phyloP scores from a whole-genome alignment of 2,888 invertebrate species.

The Salpingus planirostris region DNA sequence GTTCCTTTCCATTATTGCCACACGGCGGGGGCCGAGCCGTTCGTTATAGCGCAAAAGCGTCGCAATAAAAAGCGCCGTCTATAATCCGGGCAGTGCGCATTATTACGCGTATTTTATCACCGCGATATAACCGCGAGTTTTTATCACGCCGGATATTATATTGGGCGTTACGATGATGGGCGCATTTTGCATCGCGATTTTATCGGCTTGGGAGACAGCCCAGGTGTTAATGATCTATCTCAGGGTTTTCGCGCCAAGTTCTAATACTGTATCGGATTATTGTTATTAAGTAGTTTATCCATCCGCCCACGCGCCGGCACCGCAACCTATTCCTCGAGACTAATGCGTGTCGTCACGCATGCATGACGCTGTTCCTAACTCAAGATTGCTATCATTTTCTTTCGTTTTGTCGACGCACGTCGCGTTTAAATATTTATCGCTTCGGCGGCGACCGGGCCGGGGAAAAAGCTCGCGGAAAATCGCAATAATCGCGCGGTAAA shows the following conservation, averaged over 20 bases:
- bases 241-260: conserved; percentile 2
- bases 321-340: conserved; percentile 11
- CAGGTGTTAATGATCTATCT: conserved; percentile 10
- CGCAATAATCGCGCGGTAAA: too few relatives aligned
- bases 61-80: too few relatives aligned
- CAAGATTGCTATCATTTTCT: conserved; percentile 12
- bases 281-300: conserved; percentile 13
- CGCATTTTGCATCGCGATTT: too few relatives aligned
- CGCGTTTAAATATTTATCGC: too few relatives aligned
- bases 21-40: neutral
- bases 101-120: too few relatives aligned
- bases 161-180: too few relatives aligned
- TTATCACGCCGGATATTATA: too few relatives aligned
- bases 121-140: too few relatives aligned
- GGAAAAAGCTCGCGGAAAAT: too few relatives aligned
- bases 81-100: too few relatives aligned
- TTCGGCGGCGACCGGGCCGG: too few relatives aligned
- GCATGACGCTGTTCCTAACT: conserved; percentile 8
- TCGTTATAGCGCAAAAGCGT: too few relatives aligned
- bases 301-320: conserved; percentile 10
- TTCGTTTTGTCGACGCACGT: conserved; percentile 15
- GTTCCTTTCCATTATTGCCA: neutral
- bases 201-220: conserved; percentile 4
- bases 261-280: conserved; percentile 9
- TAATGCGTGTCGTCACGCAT: conserved; percentile 15